Base-by-base conservation (phyloP, 2,113 vertebrate species). In the Lophotis ruficrista region DNA sequence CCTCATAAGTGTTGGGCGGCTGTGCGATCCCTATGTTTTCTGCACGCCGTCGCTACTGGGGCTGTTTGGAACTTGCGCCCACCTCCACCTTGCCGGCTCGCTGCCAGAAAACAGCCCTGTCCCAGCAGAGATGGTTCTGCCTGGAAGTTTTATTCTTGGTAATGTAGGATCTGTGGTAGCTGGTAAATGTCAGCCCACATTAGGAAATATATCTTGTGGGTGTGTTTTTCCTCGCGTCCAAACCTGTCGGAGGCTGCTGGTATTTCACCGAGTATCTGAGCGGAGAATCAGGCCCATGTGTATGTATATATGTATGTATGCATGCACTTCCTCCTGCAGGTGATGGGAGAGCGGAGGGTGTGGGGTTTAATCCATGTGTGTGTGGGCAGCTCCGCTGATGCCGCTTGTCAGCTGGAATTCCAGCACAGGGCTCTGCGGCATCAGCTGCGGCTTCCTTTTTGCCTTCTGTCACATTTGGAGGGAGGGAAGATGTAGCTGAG, bases 401-500 rank as follows among this genome's bases (percentile, higher is more conserved):
- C 86, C 92, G 71, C 87, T 97, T 96, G 66, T 92, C 87, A 95
- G 91, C 94, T 92, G 96, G 91, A 93, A 93, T 83, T 51, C 56
- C 91, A 87, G 89, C 77, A 60, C 16, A 41, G 77, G 79, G 83
- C 89, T 94, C 87, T 94, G 91, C 93, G 2, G 71, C 43, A 94
- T 60, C 38, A 83, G 90, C 4, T 4, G 1, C 1, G 0, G 48
- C 51, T 89, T 72, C 85, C 48, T 83, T 92, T 88, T 89, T 53
- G 57, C 93, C 90, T 97, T 94, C 83, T 90, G 94, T 97, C 95
- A 93, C 76, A 57, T 95, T 96, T 70, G 79, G 94, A 96, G 87
- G 92, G 96, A 96, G 82, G 96, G 94, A 96, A 94, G 94, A 96
- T 75, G 62, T 77, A 95, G 92, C 89, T 30, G 64, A 95, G 83